Evolutionary conservation across 2,888 invertebrate species (phyloP).

Genomic region (Agonopterix arenella): DNA sequence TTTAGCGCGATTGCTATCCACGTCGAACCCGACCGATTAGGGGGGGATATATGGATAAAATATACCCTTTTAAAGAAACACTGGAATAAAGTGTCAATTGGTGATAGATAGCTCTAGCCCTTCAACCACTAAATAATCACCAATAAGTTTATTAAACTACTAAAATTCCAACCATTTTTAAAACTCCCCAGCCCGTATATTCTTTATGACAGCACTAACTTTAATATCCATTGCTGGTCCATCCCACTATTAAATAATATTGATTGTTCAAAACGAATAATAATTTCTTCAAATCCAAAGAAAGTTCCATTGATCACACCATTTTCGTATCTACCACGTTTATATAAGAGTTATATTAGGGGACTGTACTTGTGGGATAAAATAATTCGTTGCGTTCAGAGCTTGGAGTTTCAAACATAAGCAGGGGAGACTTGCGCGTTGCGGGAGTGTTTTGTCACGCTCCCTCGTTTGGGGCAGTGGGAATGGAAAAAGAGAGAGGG

Average conservation of each 20-base stretch:
- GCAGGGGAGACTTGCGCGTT: constrained; percentile 53
- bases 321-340: constrained; percentile 5
- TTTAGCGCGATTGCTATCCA: too few relatives aligned
- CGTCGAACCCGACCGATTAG: too few relatives aligned
- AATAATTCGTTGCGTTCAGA: too few relatives aligned
- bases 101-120: neutral
- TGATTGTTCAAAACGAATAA: constrained; percentile 48
- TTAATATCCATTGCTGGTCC: neutral
- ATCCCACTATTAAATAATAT: constrained; percentile 32
- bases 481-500: constrained; percentile 33
- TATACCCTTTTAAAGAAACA: too few relatives aligned
- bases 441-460: constrained; percentile 33
- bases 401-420: constrained; percentile 11
- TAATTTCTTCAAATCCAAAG: constrained; percentile 28
- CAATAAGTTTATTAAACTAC: neutral
- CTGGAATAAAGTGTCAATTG: neutral
- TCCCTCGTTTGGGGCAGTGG: constrained; percentile 21
- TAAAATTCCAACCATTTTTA: neutral
- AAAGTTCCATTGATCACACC: neutral
- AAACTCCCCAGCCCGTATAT: neutral
- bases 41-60: too few relatives aligned
- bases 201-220: neutral
- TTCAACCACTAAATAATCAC: neutral
- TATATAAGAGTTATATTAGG: neutral
- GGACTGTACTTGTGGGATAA: constrained; percentile 7